A percentile compares a stretch with the other conserved stretches of the same genome.
These are phyloP conservation scores for Phocoena sinus DNA, from an alignment of 2,113 vertebrate genomes.

Conservation along the genomic window DNA sequence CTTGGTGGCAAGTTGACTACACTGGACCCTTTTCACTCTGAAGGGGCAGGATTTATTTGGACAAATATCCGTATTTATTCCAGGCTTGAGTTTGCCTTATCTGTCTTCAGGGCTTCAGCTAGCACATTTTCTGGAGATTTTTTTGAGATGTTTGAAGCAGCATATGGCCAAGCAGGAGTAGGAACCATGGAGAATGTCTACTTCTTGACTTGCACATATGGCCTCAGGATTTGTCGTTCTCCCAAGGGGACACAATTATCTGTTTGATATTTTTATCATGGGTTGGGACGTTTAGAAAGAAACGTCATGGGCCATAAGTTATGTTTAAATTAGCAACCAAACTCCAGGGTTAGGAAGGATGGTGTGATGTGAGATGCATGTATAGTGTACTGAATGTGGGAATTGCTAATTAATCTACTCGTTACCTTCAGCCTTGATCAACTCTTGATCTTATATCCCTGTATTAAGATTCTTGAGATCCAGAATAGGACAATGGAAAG, in stretches of 20 bases:
- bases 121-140: not conserved
- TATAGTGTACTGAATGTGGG: not conserved
- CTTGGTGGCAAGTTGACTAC: not conserved
- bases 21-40: not conserved
- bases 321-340: not conserved
- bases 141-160: not conserved
- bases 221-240: not conserved
- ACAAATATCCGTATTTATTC: not conserved
- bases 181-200: not conserved
- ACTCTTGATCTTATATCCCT: not conserved
- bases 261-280: not conserved
- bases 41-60: not conserved
- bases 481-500: not conserved
- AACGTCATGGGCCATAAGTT: not conserved
- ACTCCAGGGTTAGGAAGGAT: not conserved
- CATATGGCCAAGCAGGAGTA: not conserved
- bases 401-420: not conserved
- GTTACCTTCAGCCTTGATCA: not conserved
- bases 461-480: not conserved
- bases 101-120: not conserved
- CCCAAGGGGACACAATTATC: not conserved
- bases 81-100: not conserved
- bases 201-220: not conserved
- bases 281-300: not conserved
- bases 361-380: not conserved